These are phyloP conservation scores for Cryptoprocta ferox DNA, from an alignment of 2,797 vertebrate species.

Conservation along the genomic window DNA sequence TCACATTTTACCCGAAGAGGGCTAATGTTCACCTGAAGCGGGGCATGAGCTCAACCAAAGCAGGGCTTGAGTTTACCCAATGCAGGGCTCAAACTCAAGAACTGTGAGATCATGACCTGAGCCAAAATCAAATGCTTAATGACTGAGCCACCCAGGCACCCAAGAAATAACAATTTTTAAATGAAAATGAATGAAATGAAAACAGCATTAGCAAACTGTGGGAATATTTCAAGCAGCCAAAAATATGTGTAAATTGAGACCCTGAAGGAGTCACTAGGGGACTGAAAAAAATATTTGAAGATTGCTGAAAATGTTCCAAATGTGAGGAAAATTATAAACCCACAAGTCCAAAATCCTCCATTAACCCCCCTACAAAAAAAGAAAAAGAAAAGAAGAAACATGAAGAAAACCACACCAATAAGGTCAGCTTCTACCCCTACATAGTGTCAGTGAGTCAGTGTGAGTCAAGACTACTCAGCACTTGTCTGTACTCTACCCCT, in stretches of 20 bases:
- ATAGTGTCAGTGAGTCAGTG: neutral
- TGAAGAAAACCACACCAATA: neutral
- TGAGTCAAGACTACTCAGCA: neutral
- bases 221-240: neutral
- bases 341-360: neutral
- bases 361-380: neutral
- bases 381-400: neutral
- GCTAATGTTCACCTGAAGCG: too few relatives aligned
- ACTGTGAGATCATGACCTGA: too few relatives aligned
- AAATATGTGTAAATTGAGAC: neutral
- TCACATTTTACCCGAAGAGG: too few relatives aligned
- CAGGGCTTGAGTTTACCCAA: too few relatives aligned
- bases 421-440: neutral
- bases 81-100: too few relatives aligned
- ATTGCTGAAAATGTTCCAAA: neutral
- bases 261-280: neutral
- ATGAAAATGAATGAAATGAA: too few relatives aligned
- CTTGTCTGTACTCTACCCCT: too few relatives aligned
- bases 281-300: conserved; percentile 4
- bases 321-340: neutral
- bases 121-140: too few relatives aligned
- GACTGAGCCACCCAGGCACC: too few relatives aligned
- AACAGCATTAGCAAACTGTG: neutral
- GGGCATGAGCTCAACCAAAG: too few relatives aligned
- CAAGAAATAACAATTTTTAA: neutral